A percentile compares a stretch with the other conserved stretches of the same genome.
phyloP scores from a whole-genome alignment of 1,140 invertebrate genomes.

The Pseudachorutes palmiensis region DNA sequence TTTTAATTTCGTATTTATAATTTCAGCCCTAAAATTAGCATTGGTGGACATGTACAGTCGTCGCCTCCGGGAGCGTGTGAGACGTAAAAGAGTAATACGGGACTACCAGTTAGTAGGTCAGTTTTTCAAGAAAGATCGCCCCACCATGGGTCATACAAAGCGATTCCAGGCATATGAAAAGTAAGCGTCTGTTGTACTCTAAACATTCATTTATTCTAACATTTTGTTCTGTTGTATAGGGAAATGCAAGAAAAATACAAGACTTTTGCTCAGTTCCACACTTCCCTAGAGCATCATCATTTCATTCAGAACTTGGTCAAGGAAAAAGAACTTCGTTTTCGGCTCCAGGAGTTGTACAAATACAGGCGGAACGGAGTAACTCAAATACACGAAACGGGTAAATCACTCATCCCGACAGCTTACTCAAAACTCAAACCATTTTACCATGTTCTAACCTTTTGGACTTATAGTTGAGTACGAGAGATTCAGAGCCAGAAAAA shows the following conservation, averaged over 20 bases:
- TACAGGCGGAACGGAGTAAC: slow-evolving; percentile 68
- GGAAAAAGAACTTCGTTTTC: slow-evolving; percentile 70
- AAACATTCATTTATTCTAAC: slow-evolving; percentile 5
- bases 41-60: slow-evolving; percentile 85
- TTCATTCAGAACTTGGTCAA: slow-evolving; percentile 63
- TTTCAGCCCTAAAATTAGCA: slow-evolving; percentile 59
- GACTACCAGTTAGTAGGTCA: slow-evolving; percentile 76
- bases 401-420: slow-evolving; percentile 44
- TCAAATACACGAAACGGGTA: slow-evolving; percentile 37
- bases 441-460: slow-evolving; percentile 47
- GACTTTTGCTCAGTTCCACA: slow-evolving; percentile 78
- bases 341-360: slow-evolving; percentile 70
- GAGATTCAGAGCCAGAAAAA: slow-evolving; percentile 49
- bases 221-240: slow-evolving; percentile 38
- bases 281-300: slow-evolving; percentile 69
- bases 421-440: slow-evolving; percentile 62
- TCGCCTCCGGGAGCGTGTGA: slow-evolving; percentile 70
- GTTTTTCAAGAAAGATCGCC: slow-evolving; percentile 55
- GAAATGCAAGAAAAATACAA: slow-evolving; percentile 62
- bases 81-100: slow-evolving; percentile 75
- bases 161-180: slow-evolving; percentile 51
- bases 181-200: slow-evolving; percentile 46
- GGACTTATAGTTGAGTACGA: slow-evolving; percentile 41
- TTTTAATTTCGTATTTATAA: slow-evolving; percentile 30
- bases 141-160: slow-evolving; percentile 47